Conservation (phyloP, 2,797 vertebrate genomes). For the Pterois miles region DNA sequence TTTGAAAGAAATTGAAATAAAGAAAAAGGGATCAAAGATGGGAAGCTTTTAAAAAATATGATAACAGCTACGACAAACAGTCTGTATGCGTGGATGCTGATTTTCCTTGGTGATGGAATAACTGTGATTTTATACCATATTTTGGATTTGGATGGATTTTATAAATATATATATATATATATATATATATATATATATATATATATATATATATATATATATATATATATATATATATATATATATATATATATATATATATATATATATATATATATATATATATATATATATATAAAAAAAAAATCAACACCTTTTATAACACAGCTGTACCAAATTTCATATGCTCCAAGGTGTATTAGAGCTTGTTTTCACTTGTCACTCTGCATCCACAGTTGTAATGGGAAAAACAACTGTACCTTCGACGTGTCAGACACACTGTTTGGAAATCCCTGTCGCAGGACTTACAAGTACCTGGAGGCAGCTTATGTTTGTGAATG, state of each 20-base stretch:
- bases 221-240: no score
- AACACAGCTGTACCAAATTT: background rate
- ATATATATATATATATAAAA: no score
- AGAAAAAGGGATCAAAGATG: background rate
- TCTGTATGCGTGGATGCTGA: background rate
- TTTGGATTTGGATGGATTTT: no score
- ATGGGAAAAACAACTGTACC: constrained; percentile 50
- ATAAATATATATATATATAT: no score
- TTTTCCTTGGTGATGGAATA: background rate
- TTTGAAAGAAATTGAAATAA: background rate
- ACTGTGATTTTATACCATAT: no score
- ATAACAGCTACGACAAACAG: no score
- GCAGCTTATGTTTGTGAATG: constrained; percentile 53
- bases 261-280: no score
- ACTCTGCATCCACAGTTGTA: constrained; percentile 52
- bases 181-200: no score
- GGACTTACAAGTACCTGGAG: constrained; percentile 70
- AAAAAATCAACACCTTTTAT: no score
- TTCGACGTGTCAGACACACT: background rate
- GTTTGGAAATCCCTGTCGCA: constrained; percentile 40
- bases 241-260: no score
- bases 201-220: no score
- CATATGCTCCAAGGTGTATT: background rate
- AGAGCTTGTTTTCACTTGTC: background rate
- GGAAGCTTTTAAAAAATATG: no score